Conservation (phyloP, 2,888 invertebrate genomes). For the Strigamia crassipes region DNA sequence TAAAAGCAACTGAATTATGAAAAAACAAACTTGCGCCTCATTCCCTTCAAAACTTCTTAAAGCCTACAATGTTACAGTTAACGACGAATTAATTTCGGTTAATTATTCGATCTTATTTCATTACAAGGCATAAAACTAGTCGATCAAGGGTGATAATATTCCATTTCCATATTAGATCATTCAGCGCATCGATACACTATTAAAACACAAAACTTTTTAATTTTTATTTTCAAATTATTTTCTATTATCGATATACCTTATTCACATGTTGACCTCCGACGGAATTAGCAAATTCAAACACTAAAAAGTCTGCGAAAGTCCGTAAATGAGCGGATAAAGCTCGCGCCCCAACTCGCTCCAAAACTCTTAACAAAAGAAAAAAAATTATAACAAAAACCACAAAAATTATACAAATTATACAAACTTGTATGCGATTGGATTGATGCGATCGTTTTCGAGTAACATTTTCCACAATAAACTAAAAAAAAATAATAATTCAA, state of each 20-base stretch:
- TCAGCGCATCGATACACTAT: constrained; percentile 86
- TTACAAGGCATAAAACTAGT: constrained; percentile 84
- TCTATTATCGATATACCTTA: constrained; percentile 65
- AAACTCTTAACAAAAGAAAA: constrained; percentile 68
- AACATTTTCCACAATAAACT: constrained; percentile 90
- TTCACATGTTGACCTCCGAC: constrained; percentile 83
- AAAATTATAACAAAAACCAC: constrained; percentile 44
- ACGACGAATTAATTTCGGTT: neutral
- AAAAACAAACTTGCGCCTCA: constrained; percentile 92
- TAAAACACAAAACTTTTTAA: neutral
- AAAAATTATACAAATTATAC: neutral
- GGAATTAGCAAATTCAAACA: constrained; percentile 88
- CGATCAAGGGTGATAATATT: constrained; percentile 94
- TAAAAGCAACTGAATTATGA: constrained; percentile 86
- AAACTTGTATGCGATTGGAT: constrained; percentile 92
- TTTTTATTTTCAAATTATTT: neutral
- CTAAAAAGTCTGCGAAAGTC: constrained; percentile 92
- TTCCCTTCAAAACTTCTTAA: constrained; percentile 88
- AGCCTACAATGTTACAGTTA: constrained; percentile 63
- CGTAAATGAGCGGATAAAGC: constrained; percentile 87
- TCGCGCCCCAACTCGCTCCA: constrained; percentile 90
- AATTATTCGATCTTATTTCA: constrained; percentile 53
- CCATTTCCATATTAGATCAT: constrained; percentile 97
- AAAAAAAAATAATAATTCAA: neutral
- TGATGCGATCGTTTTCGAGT: constrained; percentile 89